Base-by-base conservation (phyloP, 2,797 vertebrate genomes). In the Staurois parvus region DNA sequence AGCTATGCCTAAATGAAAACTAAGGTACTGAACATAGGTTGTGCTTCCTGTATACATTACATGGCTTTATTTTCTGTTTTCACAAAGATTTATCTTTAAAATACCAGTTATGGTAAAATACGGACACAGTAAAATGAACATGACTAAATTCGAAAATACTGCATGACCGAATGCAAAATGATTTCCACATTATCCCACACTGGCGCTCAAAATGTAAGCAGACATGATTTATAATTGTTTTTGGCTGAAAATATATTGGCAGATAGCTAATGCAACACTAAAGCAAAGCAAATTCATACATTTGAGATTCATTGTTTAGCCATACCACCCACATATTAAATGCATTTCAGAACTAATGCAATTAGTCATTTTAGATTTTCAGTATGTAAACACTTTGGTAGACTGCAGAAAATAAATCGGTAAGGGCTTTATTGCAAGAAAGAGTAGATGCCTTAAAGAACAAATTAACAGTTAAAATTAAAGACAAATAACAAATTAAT, bases 331-430 rank as follows among this genome's bases (percentile, higher is more conserved):
- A 11, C 76, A 32, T n/a, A 77, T n/a, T 37, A 62, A 26, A 8
- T 64, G 34, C 56, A 29, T 66, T 78, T 26, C 62, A 78, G 34
- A 40, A 67, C n/a, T 21, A 40, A 42, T 67, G 37, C 26, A 78
- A 78, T 78, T 78, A 78, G 59, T 5, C 24, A 78, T 45, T 66
- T 66, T 37, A 67, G 37, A 21, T 40, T 42, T 32, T 64, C 29
- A 67, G 76, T 45, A 64, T 67, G 76, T 67, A 66, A 78, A 78
- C n/a, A 78, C 52, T 24, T 64, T 37, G 56, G n/a, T 34, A 37
- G 37, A 17, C 19, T 11, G 15, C 30, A 78, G 37, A 45, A 67
- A 66, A 42, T 42, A 67, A 28, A 42, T 28, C 76, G 45, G 40
- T 24, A 66, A 78, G 59, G 12, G 62, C n/a, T 12, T 64, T 78